Percentiles rank a stretch among this genome's conserved stretches.
These are phyloP conservation scores for Tinea pellionella DNA, from an alignment of 2,888 invertebrate genomes.

Conservation along the genomic window DNA sequence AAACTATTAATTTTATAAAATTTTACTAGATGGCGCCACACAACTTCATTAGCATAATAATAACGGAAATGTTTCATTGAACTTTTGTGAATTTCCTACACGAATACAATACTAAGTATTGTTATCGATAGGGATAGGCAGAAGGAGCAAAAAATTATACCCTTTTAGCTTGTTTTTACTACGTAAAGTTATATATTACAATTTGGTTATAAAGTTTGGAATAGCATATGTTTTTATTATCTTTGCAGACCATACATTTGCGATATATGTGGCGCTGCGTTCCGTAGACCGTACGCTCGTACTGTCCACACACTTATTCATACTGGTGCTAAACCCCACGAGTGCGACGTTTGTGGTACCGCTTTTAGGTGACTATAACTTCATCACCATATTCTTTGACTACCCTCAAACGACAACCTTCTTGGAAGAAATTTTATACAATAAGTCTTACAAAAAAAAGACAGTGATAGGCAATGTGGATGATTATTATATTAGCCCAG, in stretches of 20 bases:
- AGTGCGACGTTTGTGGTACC: conserved; percentile 59
- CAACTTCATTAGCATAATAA: background rate
- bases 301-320: conserved; percentile 61
- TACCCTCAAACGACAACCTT: no score
- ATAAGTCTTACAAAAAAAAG: no score
- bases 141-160: no score
- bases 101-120: background rate
- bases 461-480: no score
- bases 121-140: no score
- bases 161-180: no score
- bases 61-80: background rate
- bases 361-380: conserved; percentile 45
- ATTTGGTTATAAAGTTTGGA: no score
- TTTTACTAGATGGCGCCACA: background rate
- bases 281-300: conserved; percentile 55
- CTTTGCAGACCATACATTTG: conserved; percentile 50
- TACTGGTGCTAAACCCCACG: conserved; percentile 59
- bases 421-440: no score
- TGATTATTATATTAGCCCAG: no score
- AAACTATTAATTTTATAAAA: background rate
- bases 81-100: background rate
- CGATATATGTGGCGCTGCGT: conserved; percentile 60
- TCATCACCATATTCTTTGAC: background rate
- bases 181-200: no score
- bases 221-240: no score